Conservation (phyloP, 2,797 vertebrate species). For the Apodemus agrarius region DNA sequence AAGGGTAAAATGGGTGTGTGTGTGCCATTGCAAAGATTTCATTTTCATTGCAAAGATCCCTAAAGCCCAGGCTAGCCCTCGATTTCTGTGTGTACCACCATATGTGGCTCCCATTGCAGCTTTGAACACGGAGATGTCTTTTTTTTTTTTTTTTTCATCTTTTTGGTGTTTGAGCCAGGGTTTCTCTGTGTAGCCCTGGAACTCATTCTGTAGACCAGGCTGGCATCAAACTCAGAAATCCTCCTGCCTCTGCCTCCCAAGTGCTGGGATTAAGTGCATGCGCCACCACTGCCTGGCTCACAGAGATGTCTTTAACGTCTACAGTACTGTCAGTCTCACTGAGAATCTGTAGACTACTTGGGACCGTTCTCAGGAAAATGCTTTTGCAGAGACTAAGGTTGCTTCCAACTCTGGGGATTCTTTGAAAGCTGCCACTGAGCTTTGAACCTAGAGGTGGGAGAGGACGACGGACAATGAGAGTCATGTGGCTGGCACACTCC, state of each 20-base stretch:
- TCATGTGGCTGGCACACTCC: neutral
- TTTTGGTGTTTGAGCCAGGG: too few species aligned
- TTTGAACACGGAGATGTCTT: neutral
- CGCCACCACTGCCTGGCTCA: neutral
- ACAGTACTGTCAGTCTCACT: neutral
- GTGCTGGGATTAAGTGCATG: too few species aligned
- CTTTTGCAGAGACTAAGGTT: neutral
- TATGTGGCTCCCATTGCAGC: neutral
- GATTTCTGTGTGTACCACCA: neutral
- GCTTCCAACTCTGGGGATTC: neutral
- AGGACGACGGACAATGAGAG: neutral
- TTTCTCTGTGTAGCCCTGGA: too few species aligned
- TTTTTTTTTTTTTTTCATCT: too few species aligned
- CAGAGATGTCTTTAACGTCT: neutral
- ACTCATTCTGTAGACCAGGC: too few species aligned
- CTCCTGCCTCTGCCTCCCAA: too few species aligned
- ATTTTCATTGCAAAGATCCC: neutral
- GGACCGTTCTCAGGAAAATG: neutral
- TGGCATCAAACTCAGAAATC: too few species aligned
- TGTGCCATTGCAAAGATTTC: too few species aligned
- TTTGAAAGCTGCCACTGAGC: neutral
- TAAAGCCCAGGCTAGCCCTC: neutral
- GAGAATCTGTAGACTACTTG: neutral
- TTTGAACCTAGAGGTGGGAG: neutral
- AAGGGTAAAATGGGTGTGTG: neutral